phyloP scores from a whole-genome alignment of 1,140 invertebrate genomes.

The Leptinotarsa defecta region DNA sequence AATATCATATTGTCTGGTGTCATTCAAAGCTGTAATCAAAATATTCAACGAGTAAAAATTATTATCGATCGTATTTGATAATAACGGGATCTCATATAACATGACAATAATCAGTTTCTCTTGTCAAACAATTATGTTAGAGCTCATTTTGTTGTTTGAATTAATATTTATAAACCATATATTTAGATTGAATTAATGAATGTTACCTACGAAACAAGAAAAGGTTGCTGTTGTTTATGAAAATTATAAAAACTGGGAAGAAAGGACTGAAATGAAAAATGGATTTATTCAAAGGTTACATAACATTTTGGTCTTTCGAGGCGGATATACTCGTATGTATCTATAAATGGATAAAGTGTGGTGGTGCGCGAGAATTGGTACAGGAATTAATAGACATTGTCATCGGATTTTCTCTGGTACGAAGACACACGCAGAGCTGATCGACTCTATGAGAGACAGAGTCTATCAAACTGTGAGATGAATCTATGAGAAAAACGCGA shows the following conservation, averaged over 20 bases:
- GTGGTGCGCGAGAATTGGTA: neutral
- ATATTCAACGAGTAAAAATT: neutral
- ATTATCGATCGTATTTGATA: neutral
- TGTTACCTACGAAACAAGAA: too few species aligned
- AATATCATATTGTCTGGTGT: conserved; percentile 1
- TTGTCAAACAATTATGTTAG: too few species aligned
- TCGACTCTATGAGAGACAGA: neutral
- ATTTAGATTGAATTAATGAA: too few species aligned
- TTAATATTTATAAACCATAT: too few species aligned
- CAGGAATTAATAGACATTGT: neutral
- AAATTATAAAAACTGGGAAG: too few species aligned
- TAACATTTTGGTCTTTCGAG: neutral
- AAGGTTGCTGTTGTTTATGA: too few species aligned
- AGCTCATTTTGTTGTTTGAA: too few species aligned
- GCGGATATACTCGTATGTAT: neutral
- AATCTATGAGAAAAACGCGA: neutral
- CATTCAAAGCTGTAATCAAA: too few species aligned
- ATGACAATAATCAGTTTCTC: too few species aligned
- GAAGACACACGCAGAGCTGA: neutral
- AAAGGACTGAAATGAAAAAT: neutral
- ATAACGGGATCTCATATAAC: too few species aligned
- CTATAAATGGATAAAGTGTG: neutral
- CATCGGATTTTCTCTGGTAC: neutral
- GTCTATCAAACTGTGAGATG: neutral
- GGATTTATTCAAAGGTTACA: neutral